phyloP scores from a whole-genome alignment of 2,797 vertebrate genomes.

The Sorex maritimensis region DNA sequence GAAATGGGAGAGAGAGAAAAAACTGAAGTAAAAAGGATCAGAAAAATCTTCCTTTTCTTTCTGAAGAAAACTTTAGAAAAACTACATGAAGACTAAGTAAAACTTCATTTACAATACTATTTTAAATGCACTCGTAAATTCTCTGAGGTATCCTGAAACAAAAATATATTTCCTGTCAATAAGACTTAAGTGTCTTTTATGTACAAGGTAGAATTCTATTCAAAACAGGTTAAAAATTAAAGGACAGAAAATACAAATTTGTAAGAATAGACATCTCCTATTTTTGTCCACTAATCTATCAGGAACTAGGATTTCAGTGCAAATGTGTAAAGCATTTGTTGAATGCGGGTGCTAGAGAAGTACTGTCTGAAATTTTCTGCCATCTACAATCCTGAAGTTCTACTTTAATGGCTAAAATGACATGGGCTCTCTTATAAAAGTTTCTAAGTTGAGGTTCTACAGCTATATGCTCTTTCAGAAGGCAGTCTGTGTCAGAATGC shows the following conservation, averaged over 20 bases:
- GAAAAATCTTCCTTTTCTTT: background rate
- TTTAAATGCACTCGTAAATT: slow-evolving; percentile 61
- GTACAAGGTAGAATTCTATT: slow-evolving; percentile 71
- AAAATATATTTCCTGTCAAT: slow-evolving; percentile 63
- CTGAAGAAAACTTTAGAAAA: no score
- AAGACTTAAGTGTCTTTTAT: slow-evolving; percentile 66
- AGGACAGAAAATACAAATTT: background rate
- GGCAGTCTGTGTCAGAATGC: slow-evolving; percentile 70
- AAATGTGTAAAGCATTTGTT: slow-evolving; percentile 14
- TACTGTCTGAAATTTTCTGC: background rate
- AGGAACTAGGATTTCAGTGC: background rate
- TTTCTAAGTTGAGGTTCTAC: slow-evolving; percentile 50
- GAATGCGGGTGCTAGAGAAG: slow-evolving; percentile 51
- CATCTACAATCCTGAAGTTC: slow-evolving; percentile 61
- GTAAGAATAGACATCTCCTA: slow-evolving; percentile 20
- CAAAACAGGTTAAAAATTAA: slow-evolving; percentile 61
- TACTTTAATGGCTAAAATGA: slow-evolving; percentile 58
- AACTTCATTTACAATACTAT: slow-evolving; percentile 58
- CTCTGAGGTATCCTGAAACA: slow-evolving; percentile 64
- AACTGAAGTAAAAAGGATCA: background rate
- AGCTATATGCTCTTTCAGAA: slow-evolving; percentile 76
- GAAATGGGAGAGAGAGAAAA: slow-evolving; percentile 5
- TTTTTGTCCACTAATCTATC: background rate
- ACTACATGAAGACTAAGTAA: slow-evolving; percentile 61
- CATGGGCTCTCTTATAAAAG: background rate